Evolutionary conservation across 2,888 invertebrate genomes (phyloP).

Genomic region (Stegophylla sp.): DNA sequence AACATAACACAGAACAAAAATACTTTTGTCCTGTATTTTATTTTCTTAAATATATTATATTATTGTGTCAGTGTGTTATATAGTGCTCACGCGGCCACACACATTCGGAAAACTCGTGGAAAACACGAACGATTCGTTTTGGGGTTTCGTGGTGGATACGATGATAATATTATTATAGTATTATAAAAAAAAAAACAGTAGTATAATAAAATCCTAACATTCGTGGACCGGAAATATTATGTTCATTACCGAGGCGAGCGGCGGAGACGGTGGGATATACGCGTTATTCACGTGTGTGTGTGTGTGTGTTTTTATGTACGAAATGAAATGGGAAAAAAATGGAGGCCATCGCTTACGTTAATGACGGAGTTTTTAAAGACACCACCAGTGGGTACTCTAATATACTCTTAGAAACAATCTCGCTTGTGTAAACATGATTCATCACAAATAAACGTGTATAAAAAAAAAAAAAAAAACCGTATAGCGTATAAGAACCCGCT

Average conservation of each 20-base stretch:
- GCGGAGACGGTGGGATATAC: too few relatives aligned
- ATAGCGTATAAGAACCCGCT: background rate
- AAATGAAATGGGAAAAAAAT: background rate
- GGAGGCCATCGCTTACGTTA: constrained; percentile 4
- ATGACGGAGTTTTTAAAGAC: constrained; percentile 16
- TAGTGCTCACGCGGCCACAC: too few relatives aligned
- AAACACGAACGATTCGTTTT: too few relatives aligned
- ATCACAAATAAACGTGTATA: constrained; percentile 3
- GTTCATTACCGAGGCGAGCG: background rate
- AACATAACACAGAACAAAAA: too few relatives aligned
- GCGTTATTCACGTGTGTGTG: too few relatives aligned
- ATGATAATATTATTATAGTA: too few relatives aligned
- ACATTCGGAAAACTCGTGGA: too few relatives aligned
- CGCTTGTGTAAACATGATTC: constrained; percentile 19
- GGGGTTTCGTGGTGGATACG: too few relatives aligned
- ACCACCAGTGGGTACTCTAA: background rate
- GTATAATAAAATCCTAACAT: background rate
- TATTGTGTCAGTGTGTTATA: too few relatives aligned
- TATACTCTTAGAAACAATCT: constrained; percentile 1
- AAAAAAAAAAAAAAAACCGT: background rate
- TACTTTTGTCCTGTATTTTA: too few relatives aligned
- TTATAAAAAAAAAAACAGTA: too few relatives aligned
- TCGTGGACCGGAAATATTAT: constrained; percentile 6
- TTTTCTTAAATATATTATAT: too few relatives aligned
- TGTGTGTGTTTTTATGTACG: background rate